phyloP scores from a whole-genome alignment of 2,888 invertebrate genomes.

The Tachystola acroxantha region DNA sequence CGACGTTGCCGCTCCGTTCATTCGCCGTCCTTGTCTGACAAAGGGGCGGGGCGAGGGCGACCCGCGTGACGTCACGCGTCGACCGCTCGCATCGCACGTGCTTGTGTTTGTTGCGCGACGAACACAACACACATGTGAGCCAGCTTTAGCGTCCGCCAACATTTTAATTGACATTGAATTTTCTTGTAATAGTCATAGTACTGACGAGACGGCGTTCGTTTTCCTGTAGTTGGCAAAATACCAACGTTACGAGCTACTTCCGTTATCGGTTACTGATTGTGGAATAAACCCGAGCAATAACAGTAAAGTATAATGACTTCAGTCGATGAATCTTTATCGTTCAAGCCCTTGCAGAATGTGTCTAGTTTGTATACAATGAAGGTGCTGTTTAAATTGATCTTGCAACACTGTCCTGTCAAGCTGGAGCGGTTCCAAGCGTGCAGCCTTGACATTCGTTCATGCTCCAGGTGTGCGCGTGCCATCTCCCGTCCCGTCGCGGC shows the following conservation, averaged over 20 bases:
- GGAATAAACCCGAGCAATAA: constrained; percentile 16
- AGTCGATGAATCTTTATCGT: constrained; percentile 21
- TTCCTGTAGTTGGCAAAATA: constrained; percentile 14
- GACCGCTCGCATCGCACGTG: constrained; percentile 61
- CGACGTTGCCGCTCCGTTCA: constrained; percentile 59
- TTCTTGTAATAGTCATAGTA: constrained; percentile 17
- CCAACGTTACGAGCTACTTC: neutral
- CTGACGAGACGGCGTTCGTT: constrained; percentile 4
- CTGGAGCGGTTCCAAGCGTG: constrained; percentile 65
- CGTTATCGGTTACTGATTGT: constrained; percentile 11
- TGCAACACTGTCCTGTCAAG: constrained; percentile 28
- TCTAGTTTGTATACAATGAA: neutral
- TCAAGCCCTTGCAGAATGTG: constrained; percentile 8
- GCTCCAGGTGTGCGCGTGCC: constrained; percentile 58
- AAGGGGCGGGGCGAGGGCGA: constrained; percentile 57
- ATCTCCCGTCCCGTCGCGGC: constrained; percentile 29
- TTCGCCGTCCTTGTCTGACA: constrained; percentile 40
- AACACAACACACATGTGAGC: constrained; percentile 50
- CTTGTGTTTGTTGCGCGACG: constrained; percentile 70
- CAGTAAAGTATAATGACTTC: constrained; percentile 17
- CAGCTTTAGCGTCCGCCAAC: constrained; percentile 28
- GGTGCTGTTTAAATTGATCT: constrained; percentile 11
- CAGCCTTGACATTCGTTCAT: constrained; percentile 74
- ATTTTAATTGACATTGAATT: constrained; percentile 45
- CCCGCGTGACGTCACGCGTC: constrained; percentile 58